phyloP scores from a whole-genome alignment of 1,140 invertebrate species.

The Glomeris maerens region DNA sequence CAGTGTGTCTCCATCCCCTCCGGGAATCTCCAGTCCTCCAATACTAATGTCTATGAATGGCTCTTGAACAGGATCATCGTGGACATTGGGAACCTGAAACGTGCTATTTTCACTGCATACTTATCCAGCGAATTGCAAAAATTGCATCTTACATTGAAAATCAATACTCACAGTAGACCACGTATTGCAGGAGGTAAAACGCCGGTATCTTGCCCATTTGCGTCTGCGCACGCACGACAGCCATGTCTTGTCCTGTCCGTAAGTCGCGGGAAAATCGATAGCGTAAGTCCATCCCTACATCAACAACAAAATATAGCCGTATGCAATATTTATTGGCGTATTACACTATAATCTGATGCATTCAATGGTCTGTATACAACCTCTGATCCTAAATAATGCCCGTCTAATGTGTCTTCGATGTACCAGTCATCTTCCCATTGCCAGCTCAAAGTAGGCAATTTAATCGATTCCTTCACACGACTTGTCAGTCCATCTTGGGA shows the following conservation, averaged over 20 bases:
- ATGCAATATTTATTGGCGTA: too few relatives aligned
- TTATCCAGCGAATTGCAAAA: background rate
- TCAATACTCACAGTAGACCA: slow-evolving; percentile 63
- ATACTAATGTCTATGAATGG: slow-evolving; percentile 69
- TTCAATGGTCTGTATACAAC: too few relatives aligned
- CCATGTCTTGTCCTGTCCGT: slow-evolving; percentile 66
- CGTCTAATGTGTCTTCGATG: slow-evolving; percentile 70
- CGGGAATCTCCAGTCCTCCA: slow-evolving; percentile 64
- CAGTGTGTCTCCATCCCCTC: slow-evolving; percentile 51
- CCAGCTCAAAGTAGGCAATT: slow-evolving; percentile 79
- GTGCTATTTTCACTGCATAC: background rate
- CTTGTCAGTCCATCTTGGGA: slow-evolving; percentile 60
- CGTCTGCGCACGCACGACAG: slow-evolving; percentile 76
- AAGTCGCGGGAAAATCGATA: slow-evolving; percentile 77
- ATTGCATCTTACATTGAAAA: background rate
- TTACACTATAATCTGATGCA: too few relatives aligned
- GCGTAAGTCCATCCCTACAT: slow-evolving; percentile 78
- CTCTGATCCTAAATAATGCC: slow-evolving; percentile 70
- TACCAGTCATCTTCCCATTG: slow-evolving; percentile 89
- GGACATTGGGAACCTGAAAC: slow-evolving; percentile 5
- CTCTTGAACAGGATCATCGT: slow-evolving; percentile 36
- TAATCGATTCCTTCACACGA: slow-evolving; percentile 58
- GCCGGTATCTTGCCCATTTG: slow-evolving; percentile 72
- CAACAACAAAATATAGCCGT: too few relatives aligned
- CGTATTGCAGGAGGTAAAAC: slow-evolving; percentile 73